These are phyloP conservation scores for Triplophysa siluroides DNA, from an alignment of 2,113 vertebrate species.

Conservation along the genomic window DNA sequence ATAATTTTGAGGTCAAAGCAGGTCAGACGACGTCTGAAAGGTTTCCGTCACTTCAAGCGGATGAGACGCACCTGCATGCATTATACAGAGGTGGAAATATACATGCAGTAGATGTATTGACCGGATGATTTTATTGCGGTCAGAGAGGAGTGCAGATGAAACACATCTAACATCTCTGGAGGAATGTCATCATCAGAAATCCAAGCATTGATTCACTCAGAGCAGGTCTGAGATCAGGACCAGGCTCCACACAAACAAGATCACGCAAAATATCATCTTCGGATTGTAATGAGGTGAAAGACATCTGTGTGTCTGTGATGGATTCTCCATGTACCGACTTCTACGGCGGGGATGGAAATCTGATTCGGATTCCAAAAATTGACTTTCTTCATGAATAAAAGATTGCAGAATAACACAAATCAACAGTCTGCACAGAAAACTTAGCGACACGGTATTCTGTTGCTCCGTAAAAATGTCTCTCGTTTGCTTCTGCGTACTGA, in stretches of 20 bases:
- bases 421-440: no score
- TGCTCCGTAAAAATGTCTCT: no score
- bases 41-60: background rate
- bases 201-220: slow-evolving; percentile 6
- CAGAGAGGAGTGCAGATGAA: background rate
- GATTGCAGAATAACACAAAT: no score
- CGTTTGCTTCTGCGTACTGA: no score
- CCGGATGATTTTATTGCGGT: background rate
- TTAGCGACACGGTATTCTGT: no score
- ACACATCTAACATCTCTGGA: background rate
- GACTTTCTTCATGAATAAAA: no score
- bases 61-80: background rate
- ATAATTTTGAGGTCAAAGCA: slow-evolving; percentile 11
- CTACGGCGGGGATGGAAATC: no score
- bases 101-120: background rate
- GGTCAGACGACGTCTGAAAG: background rate
- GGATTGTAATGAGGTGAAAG: background rate
- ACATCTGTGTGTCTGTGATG: no score
- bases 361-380: no score
- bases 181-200: slow-evolving; percentile 12
- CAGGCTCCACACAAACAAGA: background rate
- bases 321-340: no score
- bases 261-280: background rate
- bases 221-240: slow-evolving; percentile 3
- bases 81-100: background rate